These are phyloP conservation scores for Lacanobia wlatinum DNA, from an alignment of 2,888 invertebrate genomes.

Conservation along the genomic window DNA sequence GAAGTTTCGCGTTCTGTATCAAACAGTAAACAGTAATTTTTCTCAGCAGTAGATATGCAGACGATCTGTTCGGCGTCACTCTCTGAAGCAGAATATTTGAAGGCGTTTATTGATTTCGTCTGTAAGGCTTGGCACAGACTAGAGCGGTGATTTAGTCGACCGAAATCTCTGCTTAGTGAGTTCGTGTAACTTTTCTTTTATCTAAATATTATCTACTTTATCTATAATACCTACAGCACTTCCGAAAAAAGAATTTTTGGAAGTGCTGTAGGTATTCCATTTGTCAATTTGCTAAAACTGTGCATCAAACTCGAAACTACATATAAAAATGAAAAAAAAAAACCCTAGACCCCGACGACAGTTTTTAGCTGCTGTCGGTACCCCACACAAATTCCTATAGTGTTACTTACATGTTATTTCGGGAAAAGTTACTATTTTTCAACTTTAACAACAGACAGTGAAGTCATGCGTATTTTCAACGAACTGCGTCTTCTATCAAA, in stretches of 20 bases:
- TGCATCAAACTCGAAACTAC: not conserved
- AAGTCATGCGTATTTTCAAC: too few species aligned
- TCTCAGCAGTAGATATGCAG: not conserved
- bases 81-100: not conserved
- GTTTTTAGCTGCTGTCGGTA: too few species aligned
- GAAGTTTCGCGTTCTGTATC: not conserved
- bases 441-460: too few species aligned
- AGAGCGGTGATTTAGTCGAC: not conserved
- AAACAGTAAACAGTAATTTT: not conserved
- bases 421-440: too few species aligned
- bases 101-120: conserved; percentile 16
- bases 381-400: too few species aligned
- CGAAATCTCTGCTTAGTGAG: not conserved
- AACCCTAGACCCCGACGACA: too few species aligned
- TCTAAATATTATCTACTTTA: not conserved
- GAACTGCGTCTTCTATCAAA: too few species aligned
- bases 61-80: not conserved
- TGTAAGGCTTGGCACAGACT: not conserved
- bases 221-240: too few species aligned
- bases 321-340: too few species aligned
- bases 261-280: not conserved
- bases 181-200: not conserved
- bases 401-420: too few species aligned
- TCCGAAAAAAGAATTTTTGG: too few species aligned
- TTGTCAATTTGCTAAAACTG: not conserved